Evolutionary conservation across 2,797 vertebrate species (phyloP).

Genomic region (Kryptopterus vitreolus): DNA sequence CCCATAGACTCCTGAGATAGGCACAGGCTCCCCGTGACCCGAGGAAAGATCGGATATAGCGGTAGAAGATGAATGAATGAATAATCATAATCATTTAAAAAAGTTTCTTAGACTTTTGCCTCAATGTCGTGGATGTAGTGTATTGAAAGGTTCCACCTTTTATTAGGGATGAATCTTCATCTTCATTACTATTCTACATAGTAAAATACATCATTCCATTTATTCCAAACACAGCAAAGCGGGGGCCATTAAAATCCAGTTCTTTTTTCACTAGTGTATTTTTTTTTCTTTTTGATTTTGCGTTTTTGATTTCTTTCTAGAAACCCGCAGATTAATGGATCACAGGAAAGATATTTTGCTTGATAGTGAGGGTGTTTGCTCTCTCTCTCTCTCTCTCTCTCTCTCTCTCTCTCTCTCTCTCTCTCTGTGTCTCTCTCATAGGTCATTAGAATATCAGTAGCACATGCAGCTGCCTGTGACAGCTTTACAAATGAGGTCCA

Average conservation of each 20-base stretch:
- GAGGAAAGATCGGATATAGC: too few relatives aligned
- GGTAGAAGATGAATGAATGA: too few relatives aligned
- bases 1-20: too few relatives aligned
- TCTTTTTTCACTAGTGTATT: too few relatives aligned
- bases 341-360: slow-evolving; percentile 16
- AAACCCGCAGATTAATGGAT: neutral
- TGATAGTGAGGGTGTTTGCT: slow-evolving; percentile 32
- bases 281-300: neutral
- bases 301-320: neutral
- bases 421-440: neutral
- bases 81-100: too few relatives aligned
- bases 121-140: too few relatives aligned
- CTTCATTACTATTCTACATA: neutral
- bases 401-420: neutral
- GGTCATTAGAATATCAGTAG: slow-evolving; percentile 37
- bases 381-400: slow-evolving; percentile 3
- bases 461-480: slow-evolving; percentile 37
- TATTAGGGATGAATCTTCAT: too few relatives aligned
- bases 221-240: neutral
- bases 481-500: slow-evolving; percentile 41
- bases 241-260: neutral
- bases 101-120: too few relatives aligned
- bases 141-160: neutral
- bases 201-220: neutral
- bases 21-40: too few relatives aligned